Percentiles rank a stretch among this genome's conserved stretches.
These are phyloP conservation scores for Oriolus oriolus DNA, from an alignment of 2,113 vertebrate genomes.

Conservation along the genomic window DNA sequence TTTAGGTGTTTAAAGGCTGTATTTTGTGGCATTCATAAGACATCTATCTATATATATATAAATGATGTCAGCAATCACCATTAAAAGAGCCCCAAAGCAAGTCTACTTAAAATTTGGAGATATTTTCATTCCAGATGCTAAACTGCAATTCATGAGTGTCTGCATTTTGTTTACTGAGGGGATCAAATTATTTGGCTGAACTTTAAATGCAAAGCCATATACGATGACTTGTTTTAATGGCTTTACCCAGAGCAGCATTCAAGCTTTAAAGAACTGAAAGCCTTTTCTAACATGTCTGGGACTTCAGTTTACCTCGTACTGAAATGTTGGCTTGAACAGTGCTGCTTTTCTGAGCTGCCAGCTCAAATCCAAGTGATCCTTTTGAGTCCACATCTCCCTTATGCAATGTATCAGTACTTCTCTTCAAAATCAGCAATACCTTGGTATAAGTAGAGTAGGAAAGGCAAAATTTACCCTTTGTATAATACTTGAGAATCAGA, in stretches of 20 bases:
- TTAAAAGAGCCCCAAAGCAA: neutral
- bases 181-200: neutral
- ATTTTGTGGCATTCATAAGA: neutral
- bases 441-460: neutral
- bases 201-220: neutral
- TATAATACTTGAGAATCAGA: neutral
- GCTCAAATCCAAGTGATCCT: neutral
- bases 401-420: neutral
- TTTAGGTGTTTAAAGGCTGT: neutral
- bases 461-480: neutral
- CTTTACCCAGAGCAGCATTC: neutral
- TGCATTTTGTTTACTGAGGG: neutral
- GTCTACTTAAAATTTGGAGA: neutral
- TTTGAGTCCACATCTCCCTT: neutral
- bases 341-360: neutral
- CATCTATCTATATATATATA: neutral
- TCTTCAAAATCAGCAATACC: neutral
- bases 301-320: neutral
- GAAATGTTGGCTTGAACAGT: neutral
- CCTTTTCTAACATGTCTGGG: neutral
- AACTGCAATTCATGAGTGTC: neutral
- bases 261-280: neutral
- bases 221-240: neutral
- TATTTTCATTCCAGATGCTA: neutral
- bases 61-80: fast-evolving